phyloP scores from a whole-genome alignment of 2,888 invertebrate species.

The Pachycephus smyrnensis region DNA sequence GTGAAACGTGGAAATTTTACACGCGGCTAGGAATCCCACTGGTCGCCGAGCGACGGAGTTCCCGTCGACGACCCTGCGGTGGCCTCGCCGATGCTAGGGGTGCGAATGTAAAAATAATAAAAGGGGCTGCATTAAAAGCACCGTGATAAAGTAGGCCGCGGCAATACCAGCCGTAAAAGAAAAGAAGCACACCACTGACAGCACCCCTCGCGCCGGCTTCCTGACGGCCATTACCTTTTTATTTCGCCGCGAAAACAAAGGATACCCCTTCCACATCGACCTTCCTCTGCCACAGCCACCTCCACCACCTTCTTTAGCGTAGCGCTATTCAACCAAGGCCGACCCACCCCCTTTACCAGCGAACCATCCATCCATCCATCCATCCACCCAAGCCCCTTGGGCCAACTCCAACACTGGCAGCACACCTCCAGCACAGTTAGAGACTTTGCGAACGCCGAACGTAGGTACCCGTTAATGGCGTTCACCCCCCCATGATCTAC shows the following conservation, averaged over 20 bases:
- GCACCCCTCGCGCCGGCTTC: conserved; percentile 32
- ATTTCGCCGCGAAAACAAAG: conserved; percentile 43
- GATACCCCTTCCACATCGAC: conserved; percentile 27
- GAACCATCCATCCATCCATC: background rate
- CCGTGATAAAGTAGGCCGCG: conserved; percentile 35
- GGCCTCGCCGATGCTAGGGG: conserved; percentile 18
- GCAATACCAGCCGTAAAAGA: conserved; percentile 32
- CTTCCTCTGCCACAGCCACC: background rate
- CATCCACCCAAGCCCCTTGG: too few species aligned
- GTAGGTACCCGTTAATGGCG: too few species aligned
- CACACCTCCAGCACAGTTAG: too few species aligned
- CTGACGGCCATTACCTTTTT: conserved; percentile 43
- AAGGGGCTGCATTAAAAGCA: conserved; percentile 33
- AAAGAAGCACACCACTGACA: conserved; percentile 30
- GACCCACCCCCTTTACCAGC: background rate
- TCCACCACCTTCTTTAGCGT: background rate
- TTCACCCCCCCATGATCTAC: too few species aligned
- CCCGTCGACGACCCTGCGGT: conserved; percentile 1
- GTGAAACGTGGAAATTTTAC: too few species aligned
- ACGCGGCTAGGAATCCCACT: too few species aligned
- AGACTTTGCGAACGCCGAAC: too few species aligned
- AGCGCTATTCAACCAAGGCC: background rate
- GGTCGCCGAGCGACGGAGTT: background rate
- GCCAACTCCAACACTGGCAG: too few species aligned
- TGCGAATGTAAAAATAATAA: conserved; percentile 35